A percentile compares a stretch with the other conserved stretches of the same genome.
These are phyloP conservation scores for Triplophysa dalaica DNA, from an alignment of 2,113 vertebrate genomes.

Conservation along the genomic window DNA sequence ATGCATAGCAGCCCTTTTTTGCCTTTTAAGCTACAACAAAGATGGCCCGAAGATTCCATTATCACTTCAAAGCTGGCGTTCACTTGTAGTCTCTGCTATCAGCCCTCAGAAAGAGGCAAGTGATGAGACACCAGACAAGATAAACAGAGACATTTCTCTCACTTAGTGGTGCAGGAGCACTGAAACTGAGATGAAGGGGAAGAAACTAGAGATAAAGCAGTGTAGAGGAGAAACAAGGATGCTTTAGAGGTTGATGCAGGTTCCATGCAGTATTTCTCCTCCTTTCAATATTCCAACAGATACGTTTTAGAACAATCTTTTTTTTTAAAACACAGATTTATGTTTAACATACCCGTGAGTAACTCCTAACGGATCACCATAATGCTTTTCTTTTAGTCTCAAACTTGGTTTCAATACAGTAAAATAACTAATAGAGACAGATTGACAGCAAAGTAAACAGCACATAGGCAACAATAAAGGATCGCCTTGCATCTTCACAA, in stretches of 20 bases:
- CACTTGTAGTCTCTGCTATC: conserved; percentile 51
- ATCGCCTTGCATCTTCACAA: too few species aligned
- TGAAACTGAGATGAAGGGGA: conserved; percentile 25
- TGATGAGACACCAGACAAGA: conserved; percentile 58
- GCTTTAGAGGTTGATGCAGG: conserved; percentile 2
- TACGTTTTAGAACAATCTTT: neutral
- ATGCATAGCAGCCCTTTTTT: conserved; percentile 21
- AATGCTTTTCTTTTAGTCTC: neutral
- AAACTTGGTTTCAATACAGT: neutral
- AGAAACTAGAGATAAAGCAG: conserved; percentile 2
- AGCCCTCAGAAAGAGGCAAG: conserved; percentile 42
- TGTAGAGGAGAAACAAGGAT: conserved; percentile 5
- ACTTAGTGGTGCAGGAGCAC: conserved; percentile 42
- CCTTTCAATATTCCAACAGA: neutral
- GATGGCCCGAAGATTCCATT: conserved; percentile 67
- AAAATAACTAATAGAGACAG: neutral
- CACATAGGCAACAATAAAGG: neutral
- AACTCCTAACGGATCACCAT: neutral
- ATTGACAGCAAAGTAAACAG: neutral
- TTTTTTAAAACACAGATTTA: neutral
- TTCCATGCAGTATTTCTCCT: conserved; percentile 7
- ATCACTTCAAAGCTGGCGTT: conserved; percentile 68
- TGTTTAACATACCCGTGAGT: neutral
- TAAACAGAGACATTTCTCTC: conserved; percentile 66
- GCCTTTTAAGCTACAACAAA: conserved; percentile 65